Conservation (phyloP, 2,888 invertebrate genomes). For the Alviniconcha strummeri region DNA sequence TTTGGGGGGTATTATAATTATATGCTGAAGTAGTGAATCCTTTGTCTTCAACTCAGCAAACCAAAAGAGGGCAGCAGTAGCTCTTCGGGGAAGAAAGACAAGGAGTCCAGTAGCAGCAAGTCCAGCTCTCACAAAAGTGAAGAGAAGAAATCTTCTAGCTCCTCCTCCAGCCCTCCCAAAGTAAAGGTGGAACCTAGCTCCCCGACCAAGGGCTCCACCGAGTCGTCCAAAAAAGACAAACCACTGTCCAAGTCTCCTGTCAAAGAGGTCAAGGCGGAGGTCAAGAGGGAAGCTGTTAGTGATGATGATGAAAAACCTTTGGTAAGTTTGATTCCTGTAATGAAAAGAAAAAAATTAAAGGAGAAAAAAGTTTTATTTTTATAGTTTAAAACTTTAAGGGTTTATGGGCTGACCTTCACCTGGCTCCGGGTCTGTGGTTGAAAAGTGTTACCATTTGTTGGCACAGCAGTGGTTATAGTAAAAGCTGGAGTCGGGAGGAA, state of each 20-base stretch:
- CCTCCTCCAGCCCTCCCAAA: neutral
- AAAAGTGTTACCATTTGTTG: neutral
- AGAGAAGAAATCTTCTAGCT: conserved; percentile 20
- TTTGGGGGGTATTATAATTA: too few relatives aligned
- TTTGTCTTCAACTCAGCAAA: conserved; percentile 10
- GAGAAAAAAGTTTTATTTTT: neutral
- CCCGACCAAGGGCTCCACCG: conserved; percentile 31
- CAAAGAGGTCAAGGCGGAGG: conserved; percentile 31
- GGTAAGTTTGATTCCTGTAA: conserved; percentile 44
- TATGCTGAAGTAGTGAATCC: too few relatives aligned
- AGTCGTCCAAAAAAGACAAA: conserved; percentile 27
- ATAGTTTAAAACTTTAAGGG: too few relatives aligned
- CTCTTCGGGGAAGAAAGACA: conserved; percentile 26
- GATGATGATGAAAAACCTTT: conserved; percentile 62
- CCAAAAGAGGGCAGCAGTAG: conserved; percentile 37
- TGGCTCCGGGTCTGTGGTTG: neutral
- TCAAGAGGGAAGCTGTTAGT: conserved; percentile 43
- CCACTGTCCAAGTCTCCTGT: conserved; percentile 30
- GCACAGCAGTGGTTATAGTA: neutral
- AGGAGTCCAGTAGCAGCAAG: conserved; percentile 18
- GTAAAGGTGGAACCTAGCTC: conserved; percentile 44
- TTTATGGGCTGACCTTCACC: too few relatives aligned
- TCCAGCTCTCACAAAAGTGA: conserved; percentile 28
- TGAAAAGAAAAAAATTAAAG: neutral
- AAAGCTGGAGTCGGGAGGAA: too few relatives aligned